Evolutionary conservation across 2,888 invertebrate genomes (phyloP), one percentile per base, ranked within the genome.

Genomic region (Chorisops tibialis): DNA sequence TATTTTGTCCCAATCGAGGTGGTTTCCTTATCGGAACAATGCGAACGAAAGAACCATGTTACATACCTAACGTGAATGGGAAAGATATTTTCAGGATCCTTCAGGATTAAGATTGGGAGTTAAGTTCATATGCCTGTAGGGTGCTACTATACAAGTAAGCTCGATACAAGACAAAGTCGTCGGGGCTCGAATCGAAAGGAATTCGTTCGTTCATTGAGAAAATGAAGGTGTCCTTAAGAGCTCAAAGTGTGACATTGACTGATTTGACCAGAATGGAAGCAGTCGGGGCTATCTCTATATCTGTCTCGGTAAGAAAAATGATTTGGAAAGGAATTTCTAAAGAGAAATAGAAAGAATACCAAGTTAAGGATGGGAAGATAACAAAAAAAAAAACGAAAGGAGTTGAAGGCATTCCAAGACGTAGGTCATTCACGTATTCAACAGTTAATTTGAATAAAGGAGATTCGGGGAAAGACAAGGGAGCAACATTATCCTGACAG

Each of bases 241-340:
- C 43, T 56, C 61, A 64, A 61, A 61, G 59, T 43, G 59, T 64
- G 64, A 64, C 64, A 54, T 64, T 64, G 64, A 64, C 62, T 64
- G 64, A 64, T 64, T 64, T 64, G 62, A 52, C 61, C 64, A 47
- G 24, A 43, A 18, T 54, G 14, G n/a, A 43, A 12, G 35, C 30
- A 50, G 14, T 16, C n/a, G 7, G 6, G 30, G 12, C 22, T 16
- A 16, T 7, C 16, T 30, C 24, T 56, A 56, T 48, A 18, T n/a
- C 47, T 56, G 16, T 35, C 47, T n/a, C 19, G 24, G 21, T 21
- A 54, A 56, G 56, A 56, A 45, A 56, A 56, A 56, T 56, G 43
- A 56, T 35, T 45, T 38, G 30, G 45, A 45, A 30, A 43, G 45
- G 56, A 56, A 43, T 56, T 45, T 45, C 11, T 43, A 45, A 43